Evolutionary conservation across 1,140 invertebrate species (phyloP).

Genomic region (Panagrolaimus sp.): DNA sequence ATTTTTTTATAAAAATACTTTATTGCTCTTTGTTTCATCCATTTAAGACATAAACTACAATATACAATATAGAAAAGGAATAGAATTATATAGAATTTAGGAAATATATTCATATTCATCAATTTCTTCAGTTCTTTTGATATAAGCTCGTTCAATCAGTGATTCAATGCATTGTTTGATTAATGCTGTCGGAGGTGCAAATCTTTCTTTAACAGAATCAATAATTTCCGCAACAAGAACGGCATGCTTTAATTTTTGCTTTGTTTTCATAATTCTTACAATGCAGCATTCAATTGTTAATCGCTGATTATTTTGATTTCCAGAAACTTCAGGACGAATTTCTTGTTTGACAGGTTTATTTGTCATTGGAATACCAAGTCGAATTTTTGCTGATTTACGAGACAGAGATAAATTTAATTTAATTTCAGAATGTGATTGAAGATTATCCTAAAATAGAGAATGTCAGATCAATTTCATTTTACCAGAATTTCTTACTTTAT

Average conservation of each 20-base stretch:
- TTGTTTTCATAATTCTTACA: not conserved
- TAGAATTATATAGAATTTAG: not conserved
- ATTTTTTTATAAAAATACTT: too few relatives aligned
- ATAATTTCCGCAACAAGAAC: not conserved
- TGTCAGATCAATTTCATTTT: too few relatives aligned
- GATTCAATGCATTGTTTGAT: constrained; percentile 12
- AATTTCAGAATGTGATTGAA: not conserved
- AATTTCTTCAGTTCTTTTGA: not conserved
- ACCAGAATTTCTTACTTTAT: too few relatives aligned
- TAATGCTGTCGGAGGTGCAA: not conserved
- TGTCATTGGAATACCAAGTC: constrained; percentile 2
- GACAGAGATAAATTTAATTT: not conserved
- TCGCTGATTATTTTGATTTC: not conserved
- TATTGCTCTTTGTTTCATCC: too few relatives aligned
- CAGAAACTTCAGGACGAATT: constrained; percentile 8
- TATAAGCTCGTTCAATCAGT: not conserved
- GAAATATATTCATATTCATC: constrained; percentile 12
- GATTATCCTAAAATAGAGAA: constrained; percentile 7
- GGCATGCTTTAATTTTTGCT: not conserved
- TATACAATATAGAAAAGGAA: too few relatives aligned
- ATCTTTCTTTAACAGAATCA: not conserved
- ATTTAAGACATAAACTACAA: too few relatives aligned
- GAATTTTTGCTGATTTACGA: constrained; percentile 2
- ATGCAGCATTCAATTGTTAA: not conserved
- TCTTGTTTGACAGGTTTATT: not conserved